These are phyloP conservation scores for Drosophila willistoni DNA, from an alignment of 1,140 invertebrate species.

Conservation along the genomic window DNA sequence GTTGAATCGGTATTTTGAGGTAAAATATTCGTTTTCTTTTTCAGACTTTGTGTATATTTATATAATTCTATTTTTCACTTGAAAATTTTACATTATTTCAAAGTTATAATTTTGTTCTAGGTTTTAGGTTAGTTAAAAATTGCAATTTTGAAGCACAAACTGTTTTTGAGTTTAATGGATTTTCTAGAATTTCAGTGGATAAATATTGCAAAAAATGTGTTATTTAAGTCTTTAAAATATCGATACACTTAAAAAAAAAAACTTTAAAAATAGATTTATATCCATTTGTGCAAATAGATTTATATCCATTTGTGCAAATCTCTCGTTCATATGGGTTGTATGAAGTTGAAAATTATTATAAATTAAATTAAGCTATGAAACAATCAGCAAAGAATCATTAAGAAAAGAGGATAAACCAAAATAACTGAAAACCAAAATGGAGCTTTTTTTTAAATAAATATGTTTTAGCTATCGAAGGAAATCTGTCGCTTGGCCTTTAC, in stretches of 20 bases:
- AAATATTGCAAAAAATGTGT: slow-evolving; percentile 6
- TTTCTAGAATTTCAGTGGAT: slow-evolving; percentile 53
- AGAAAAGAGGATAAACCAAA: slow-evolving; percentile 42
- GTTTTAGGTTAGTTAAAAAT: slow-evolving; percentile 39
- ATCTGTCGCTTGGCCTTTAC: slow-evolving; percentile 78
- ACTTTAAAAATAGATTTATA: neutral
- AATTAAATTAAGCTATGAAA: slow-evolving; percentile 42
- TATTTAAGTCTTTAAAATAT: neutral
- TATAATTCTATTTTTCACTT: slow-evolving; percentile 15
- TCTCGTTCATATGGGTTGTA: slow-evolving; percentile 58
- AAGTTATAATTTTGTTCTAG: slow-evolving; percentile 14
- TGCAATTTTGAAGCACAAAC: slow-evolving; percentile 53
- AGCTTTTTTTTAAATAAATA: slow-evolving; percentile 14
- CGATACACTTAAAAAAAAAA: slow-evolving; percentile 1
- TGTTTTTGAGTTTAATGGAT: slow-evolving; percentile 21
- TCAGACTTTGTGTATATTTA: neutral
- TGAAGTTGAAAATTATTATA: slow-evolving; percentile 45
- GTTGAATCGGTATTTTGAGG: too few relatives aligned
- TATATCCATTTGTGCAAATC: slow-evolving; percentile 36
- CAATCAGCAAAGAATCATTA: slow-evolving; percentile 67
- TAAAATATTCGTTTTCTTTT: neutral
- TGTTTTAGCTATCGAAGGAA: slow-evolving; percentile 73
- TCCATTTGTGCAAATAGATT: too few relatives aligned
- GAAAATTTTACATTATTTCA: slow-evolving; percentile 37
- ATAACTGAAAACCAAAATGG: slow-evolving; percentile 29